Conservation (phyloP, 2,113 vertebrate species). For the Azemiops feae region DNA sequence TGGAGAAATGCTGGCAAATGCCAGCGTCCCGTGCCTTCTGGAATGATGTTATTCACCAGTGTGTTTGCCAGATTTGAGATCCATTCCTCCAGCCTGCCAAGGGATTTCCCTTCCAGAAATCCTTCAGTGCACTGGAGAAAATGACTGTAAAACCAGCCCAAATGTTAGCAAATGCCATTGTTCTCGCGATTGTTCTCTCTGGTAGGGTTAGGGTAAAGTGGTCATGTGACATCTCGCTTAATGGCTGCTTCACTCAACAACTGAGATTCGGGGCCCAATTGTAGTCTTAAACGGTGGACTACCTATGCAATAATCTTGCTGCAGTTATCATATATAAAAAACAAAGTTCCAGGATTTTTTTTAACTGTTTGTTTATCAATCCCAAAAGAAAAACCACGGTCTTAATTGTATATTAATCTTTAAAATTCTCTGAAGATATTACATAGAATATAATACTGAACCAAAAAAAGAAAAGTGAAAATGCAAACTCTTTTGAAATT, state of each 20-base stretch:
- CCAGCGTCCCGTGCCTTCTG: background rate
- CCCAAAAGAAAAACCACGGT: background rate
- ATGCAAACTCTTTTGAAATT: background rate
- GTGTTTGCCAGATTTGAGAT: background rate
- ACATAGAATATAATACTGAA: background rate
- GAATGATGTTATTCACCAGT: background rate
- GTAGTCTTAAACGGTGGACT: background rate
- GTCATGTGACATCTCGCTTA: background rate
- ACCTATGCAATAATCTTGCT: background rate
- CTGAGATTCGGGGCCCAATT: background rate
- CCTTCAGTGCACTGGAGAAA: background rate
- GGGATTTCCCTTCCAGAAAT: background rate
- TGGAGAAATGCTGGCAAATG: background rate
- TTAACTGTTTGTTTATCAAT: background rate
- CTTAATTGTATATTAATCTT: background rate
- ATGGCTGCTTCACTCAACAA: background rate
- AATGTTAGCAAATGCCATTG: background rate
- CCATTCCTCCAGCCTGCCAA: background rate
- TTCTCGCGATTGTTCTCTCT: background rate
- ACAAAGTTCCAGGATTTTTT: background rate
- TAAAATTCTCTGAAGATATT: background rate
- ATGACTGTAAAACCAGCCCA: background rate
- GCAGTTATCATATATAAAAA: background rate
- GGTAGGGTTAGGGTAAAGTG: background rate
- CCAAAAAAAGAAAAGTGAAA: background rate